These are phyloP conservation scores for Malthinus seriepunctatus DNA, from an alignment of 2,888 invertebrate species.

Conservation along the genomic window DNA sequence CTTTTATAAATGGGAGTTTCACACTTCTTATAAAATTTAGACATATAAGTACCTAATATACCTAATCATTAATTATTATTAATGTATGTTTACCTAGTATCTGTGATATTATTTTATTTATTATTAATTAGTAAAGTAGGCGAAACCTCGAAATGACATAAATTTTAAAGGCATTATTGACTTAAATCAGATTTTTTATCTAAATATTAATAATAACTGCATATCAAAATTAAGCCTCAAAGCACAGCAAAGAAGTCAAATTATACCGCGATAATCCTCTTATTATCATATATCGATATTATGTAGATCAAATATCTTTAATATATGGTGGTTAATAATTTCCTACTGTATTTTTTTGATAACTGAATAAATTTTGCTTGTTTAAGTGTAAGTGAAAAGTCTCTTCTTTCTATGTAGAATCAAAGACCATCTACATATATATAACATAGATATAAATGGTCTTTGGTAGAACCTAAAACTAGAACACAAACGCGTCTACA, in stretches of 20 bases:
- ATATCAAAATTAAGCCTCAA: slow-evolving; percentile 26
- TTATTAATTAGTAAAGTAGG: slow-evolving; percentile 8
- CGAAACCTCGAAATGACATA: not conserved
- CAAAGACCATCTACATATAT: too few species aligned
- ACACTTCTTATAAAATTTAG: slow-evolving; percentile 4
- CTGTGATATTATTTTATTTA: slow-evolving; percentile 39
- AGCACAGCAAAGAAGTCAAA: slow-evolving; percentile 26
- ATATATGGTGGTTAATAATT: slow-evolving; percentile 25
- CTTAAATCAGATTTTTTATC: not conserved
- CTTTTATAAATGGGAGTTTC: slow-evolving; percentile 44
- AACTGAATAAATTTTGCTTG: slow-evolving; percentile 27
- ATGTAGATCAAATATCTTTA: slow-evolving; percentile 27
- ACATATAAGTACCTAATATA: too few species aligned
- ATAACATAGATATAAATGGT: too few species aligned
- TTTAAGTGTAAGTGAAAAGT: not conserved
- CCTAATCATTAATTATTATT: not conserved
- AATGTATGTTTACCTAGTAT: slow-evolving; percentile 25
- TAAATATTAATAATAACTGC: slow-evolving; percentile 13
- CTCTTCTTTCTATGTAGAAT: too few species aligned
- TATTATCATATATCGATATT: slow-evolving; percentile 11
- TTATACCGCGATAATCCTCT: slow-evolving; percentile 21
- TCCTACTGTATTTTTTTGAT: slow-evolving; percentile 29
- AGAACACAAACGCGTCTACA: too few species aligned
- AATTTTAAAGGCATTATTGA: too few species aligned
- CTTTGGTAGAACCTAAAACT: too few species aligned